Evolutionary conservation across 2,797 vertebrate genomes (phyloP).

Genomic region (Delichon dasypus): DNA sequence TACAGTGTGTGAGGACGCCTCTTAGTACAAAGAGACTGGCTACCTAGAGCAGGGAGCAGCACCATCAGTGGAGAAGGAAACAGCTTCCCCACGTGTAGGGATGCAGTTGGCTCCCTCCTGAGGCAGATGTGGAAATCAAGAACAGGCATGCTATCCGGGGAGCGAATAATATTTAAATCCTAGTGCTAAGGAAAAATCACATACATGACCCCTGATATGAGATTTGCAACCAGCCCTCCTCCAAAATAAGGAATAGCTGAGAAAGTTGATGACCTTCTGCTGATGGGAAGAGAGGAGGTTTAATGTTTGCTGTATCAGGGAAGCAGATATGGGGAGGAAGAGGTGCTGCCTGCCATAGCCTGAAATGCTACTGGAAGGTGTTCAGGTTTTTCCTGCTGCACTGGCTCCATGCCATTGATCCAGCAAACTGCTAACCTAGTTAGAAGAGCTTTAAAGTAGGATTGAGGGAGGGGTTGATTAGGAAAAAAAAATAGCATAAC

Average conservation of each 20-base stretch:
- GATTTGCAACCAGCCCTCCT: not conserved
- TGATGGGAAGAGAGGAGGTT: not conserved
- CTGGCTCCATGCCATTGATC: not conserved
- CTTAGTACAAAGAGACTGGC: not conserved
- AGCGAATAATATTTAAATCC: not conserved
- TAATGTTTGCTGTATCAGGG: not conserved
- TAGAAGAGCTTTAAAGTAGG: constrained; percentile 30
- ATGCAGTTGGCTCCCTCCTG: not conserved
- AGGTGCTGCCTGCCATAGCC: not conserved
- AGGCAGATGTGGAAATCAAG: not conserved
- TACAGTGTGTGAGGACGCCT: not conserved
- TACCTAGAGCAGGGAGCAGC: not conserved
- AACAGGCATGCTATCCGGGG: not conserved
- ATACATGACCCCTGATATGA: rapidly evolving
- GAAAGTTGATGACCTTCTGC: not conserved
- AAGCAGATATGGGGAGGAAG: not conserved
- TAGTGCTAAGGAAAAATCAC: not conserved
- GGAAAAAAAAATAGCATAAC: not conserved
- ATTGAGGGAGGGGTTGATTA: not conserved
- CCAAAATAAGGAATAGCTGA: not conserved
- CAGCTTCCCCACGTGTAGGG: not conserved
- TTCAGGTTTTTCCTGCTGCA: not conserved
- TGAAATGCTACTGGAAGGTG: not conserved
- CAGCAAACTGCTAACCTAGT: constrained; percentile 43
- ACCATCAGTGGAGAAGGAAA: not conserved